These are phyloP conservation scores for Leucopternis melanops DNA, from an alignment of 2,113 vertebrate species.

Conservation along the genomic window DNA sequence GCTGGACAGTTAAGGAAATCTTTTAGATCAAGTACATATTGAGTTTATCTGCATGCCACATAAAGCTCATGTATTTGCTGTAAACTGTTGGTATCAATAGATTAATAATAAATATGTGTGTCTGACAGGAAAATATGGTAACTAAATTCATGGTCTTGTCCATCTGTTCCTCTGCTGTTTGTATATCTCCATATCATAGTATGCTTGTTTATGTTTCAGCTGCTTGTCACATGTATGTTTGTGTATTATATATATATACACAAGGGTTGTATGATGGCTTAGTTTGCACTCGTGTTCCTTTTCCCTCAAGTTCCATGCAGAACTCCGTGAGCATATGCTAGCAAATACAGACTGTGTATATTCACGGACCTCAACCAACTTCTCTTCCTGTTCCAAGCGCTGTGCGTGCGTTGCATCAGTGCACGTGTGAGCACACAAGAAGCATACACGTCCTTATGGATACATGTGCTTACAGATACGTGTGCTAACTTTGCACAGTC, in stretches of 20 bases:
- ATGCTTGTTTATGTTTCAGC: background rate
- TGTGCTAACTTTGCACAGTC: background rate
- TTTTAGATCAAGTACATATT: background rate
- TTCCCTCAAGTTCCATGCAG: background rate
- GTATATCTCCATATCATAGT: background rate
- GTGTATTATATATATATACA: accelerated
- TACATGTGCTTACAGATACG: background rate
- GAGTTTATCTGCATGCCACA: background rate
- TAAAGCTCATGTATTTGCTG: background rate
- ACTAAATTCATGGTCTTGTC: background rate
- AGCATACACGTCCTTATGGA: background rate
- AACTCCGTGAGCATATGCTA: background rate
- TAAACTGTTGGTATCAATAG: background rate
- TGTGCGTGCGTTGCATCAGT: accelerated
- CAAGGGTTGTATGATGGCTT: background rate
- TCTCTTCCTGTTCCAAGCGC: accelerated
- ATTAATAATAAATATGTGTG: constrained; percentile 13
- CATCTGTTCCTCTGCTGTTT: constrained; percentile 13
- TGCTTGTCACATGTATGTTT: background rate
- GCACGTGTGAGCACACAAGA: background rate
- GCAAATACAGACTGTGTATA: background rate
- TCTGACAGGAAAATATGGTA: background rate
- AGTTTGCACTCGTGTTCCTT: background rate
- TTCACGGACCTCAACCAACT: background rate
- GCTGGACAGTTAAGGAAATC: background rate